phyloP scores from a whole-genome alignment of 1,140 invertebrate genomes.

The Phthorimaea operculella region DNA sequence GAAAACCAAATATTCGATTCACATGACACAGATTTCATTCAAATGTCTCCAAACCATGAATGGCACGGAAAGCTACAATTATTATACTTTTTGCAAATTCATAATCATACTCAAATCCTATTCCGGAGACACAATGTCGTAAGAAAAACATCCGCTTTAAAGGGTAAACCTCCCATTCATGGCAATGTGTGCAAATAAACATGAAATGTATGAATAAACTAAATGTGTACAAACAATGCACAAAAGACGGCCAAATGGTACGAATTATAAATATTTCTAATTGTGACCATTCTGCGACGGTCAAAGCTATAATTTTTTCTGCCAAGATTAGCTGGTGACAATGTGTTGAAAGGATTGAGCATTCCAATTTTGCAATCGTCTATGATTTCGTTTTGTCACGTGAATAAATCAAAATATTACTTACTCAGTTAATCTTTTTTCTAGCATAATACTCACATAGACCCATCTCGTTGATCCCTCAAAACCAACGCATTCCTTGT shows the following conservation, averaged over 20 bases:
- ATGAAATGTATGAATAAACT: constrained; percentile 34
- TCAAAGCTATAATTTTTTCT: constrained; percentile 29
- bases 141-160: constrained; percentile 47
- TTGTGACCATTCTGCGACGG: constrained; percentile 31
- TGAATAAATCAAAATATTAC: constrained; percentile 1
- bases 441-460: too few relatives aligned
- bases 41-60: neutral
- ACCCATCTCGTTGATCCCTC: too few relatives aligned
- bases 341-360: constrained; percentile 29
- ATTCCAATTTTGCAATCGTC: constrained; percentile 17
- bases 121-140: constrained; percentile 23
- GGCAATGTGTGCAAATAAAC: constrained; percentile 43
- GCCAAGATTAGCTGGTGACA: constrained; percentile 37
- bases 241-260: constrained; percentile 30
- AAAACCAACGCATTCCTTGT: too few relatives aligned
- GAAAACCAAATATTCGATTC: constrained; percentile 4
- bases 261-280: constrained; percentile 48
- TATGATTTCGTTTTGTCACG: constrained; percentile 1
- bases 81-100: constrained; percentile 16
- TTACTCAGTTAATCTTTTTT: neutral
- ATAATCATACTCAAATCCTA: constrained; percentile 29
- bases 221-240: constrained; percentile 56
- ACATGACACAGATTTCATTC: constrained; percentile 2
- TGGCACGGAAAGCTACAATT: constrained; percentile 15
- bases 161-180: constrained; percentile 20